Evolutionary conservation across 1,140 invertebrate genomes (phyloP), one percentile per base, ranked within the genome.

Genomic region (Hypothenemus hampei): DNA sequence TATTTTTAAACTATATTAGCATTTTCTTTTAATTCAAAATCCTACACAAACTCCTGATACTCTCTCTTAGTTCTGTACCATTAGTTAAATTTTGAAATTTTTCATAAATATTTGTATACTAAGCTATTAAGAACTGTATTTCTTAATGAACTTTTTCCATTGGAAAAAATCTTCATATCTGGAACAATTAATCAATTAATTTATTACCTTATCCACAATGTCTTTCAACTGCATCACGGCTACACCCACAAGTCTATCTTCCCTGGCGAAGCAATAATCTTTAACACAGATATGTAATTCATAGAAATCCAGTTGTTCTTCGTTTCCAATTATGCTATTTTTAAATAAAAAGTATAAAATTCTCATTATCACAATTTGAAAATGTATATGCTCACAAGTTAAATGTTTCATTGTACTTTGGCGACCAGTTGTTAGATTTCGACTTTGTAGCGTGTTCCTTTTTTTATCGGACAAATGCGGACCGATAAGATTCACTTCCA

Each of bases 351-450:
- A 31, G 10, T 41, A 10, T 37, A 22, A 7, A 44, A 52, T 22
- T 7, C 26, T 19, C 23, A 21, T 23, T 19, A 18, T 37, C 40
- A 15, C 37, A 58, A 52, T 45, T 35, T 18, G 5, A 45, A 3
- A 5, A 43, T n/a, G 23, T 6, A 19, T 4, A 39, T 18, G 91
- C 93, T 93, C 78, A 98, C 95, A 99, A 99, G 69, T 97, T 90
- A 75, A 98, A 98, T 11, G 91, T 97, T 76, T 99, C 97, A 77
- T 98, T 98, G 77, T 93, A 99, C 74, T 98, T 98, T 3, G 97
- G 97, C 54, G 95, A 96, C 93, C 93, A 96, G 71, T 93, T 97
- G 71, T 96, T 96, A 60, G 88, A 93, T 73, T 99, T 99, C 1
- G 95, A 97, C 76, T 99, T 99, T 3, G 97, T 99, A 18, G 93